Conservation (phyloP, 2,113 vertebrate genomes). For the Danionella cerebrum region DNA sequence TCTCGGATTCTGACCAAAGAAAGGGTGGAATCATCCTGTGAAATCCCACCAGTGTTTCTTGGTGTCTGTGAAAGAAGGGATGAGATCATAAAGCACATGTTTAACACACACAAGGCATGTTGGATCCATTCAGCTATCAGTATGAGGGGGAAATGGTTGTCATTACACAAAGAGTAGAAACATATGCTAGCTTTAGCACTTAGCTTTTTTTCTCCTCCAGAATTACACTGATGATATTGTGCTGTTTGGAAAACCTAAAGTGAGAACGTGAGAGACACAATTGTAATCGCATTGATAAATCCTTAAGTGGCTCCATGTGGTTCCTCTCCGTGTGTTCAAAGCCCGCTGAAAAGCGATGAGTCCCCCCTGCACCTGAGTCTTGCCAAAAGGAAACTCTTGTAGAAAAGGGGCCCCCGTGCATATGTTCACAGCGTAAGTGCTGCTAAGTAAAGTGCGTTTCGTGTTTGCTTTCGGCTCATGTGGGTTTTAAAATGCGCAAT, state of each 20-base stretch:
- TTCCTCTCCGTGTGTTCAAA: constrained; percentile 25
- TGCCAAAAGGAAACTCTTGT: constrained; percentile 28
- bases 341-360: not conserved
- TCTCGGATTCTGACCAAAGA: no score
- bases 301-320: constrained; percentile 36
- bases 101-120: constrained; percentile 3
- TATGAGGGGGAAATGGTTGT: constrained; percentile 49
- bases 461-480: not conserved
- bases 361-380: constrained; percentile 24
- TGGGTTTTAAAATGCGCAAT: not conserved
- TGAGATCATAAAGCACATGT: constrained; percentile 19
- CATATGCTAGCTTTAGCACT: constrained; percentile 48
- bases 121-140: constrained; percentile 35
- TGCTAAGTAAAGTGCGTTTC: constrained; percentile 9
- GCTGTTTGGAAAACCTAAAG: not conserved
- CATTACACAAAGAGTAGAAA: constrained; percentile 58
- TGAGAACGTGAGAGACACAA: constrained; percentile 23
- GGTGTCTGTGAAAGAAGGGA: not conserved
- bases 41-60: constrained; percentile 13
- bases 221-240: constrained; percentile 4
- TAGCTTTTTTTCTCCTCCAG: not conserved
- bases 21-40: not conserved
- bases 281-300: constrained; percentile 25
- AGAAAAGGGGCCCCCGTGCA: constrained; percentile 4
- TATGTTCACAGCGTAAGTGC: constrained; percentile 9